phyloP scores from a whole-genome alignment of 2,797 vertebrate species.

The Miichthys miiuy region DNA sequence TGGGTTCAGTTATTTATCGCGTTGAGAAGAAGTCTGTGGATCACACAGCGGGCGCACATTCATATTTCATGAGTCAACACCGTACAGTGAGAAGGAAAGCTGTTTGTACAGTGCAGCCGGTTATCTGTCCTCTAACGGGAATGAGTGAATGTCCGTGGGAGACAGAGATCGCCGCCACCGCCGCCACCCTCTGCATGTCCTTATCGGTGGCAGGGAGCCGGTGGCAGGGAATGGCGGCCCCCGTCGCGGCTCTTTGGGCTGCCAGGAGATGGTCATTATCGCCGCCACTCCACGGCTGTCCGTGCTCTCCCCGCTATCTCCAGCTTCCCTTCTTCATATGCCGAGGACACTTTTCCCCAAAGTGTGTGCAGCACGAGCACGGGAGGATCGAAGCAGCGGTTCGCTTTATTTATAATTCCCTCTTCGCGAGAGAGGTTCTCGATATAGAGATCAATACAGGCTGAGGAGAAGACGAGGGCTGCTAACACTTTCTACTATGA shows the following conservation, averaged over 20 bases:
- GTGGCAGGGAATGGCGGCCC: conserved; percentile 60
- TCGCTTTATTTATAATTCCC: conserved; percentile 41
- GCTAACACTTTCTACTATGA: conserved; percentile 33
- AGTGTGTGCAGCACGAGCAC: conserved; percentile 36
- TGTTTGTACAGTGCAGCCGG: conserved; percentile 34
- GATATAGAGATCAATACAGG: conserved; percentile 57
- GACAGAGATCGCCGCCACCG: conserved; percentile 41
- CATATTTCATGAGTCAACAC: conserved; percentile 38
- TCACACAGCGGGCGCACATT: conserved; percentile 22
- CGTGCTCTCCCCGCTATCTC: conserved; percentile 67
- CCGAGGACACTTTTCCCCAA: conserved; percentile 48
- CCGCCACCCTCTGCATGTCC: conserved; percentile 11
- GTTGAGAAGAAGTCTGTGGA: neutral
- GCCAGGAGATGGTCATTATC: conserved; percentile 80
- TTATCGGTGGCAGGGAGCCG: conserved; percentile 71
- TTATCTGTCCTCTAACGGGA: conserved; percentile 51
- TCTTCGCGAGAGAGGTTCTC: conserved; percentile 48
- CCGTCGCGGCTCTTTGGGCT: conserved; percentile 75
- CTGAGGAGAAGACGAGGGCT: conserved; percentile 18
- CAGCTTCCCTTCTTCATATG: conserved; percentile 69
- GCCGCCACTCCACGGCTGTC: conserved; percentile 64
- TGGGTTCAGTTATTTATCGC: conserved; percentile 21
- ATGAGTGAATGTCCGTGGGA: conserved; percentile 47
- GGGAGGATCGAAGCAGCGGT: conserved; percentile 41
- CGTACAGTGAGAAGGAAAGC: conserved; percentile 9